Conservation (phyloP, 2,888 invertebrate genomes). For the Tortrix viridana region DNA sequence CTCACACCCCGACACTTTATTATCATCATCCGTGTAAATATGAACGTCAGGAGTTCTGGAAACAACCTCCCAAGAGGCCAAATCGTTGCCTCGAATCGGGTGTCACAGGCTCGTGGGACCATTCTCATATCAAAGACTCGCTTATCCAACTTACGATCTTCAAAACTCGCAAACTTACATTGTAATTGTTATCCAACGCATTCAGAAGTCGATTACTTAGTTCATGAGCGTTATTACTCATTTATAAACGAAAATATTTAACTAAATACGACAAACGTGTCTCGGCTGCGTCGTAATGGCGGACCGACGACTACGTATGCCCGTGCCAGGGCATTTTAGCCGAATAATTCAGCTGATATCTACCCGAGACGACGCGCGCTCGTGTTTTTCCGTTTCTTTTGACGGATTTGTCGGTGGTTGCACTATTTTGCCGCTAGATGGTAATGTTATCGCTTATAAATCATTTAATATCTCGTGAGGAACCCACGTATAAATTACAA, state of each 20-base stretch:
- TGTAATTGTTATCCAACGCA: conserved; percentile 98
- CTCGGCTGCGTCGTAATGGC: conserved; percentile 85
- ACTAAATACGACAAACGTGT: conserved; percentile 85
- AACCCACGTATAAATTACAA: not conserved
- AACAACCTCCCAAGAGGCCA: conserved; percentile 71
- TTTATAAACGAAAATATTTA: conserved; percentile 87
- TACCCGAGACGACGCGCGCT: conserved; percentile 81
- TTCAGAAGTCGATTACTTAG: conserved; percentile 98
- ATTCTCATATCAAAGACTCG: conserved; percentile 74
- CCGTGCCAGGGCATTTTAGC: conserved; percentile 85
- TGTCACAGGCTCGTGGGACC: conserved; percentile 82
- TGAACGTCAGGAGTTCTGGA: conserved; percentile 49
- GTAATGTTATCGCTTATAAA: conserved; percentile 40
- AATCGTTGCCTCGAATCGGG: conserved; percentile 77
- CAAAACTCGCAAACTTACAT: conserved; percentile 92
- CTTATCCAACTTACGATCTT: conserved; percentile 71
- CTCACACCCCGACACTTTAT: conserved; percentile 51
- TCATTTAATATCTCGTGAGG: conserved; percentile 15
- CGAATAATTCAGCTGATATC: conserved; percentile 85
- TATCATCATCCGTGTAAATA: conserved; percentile 50
- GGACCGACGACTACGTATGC: conserved; percentile 85
- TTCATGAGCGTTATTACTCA: conserved; percentile 93
- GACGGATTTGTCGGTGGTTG: conserved; percentile 67
- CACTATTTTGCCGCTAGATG: conserved; percentile 57
- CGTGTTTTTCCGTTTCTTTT: conserved; percentile 85